Percentiles rank a stretch among this genome's conserved stretches.
Conservation (phyloP, 1,140 invertebrate species). For the Prorops nasuta region DNA sequence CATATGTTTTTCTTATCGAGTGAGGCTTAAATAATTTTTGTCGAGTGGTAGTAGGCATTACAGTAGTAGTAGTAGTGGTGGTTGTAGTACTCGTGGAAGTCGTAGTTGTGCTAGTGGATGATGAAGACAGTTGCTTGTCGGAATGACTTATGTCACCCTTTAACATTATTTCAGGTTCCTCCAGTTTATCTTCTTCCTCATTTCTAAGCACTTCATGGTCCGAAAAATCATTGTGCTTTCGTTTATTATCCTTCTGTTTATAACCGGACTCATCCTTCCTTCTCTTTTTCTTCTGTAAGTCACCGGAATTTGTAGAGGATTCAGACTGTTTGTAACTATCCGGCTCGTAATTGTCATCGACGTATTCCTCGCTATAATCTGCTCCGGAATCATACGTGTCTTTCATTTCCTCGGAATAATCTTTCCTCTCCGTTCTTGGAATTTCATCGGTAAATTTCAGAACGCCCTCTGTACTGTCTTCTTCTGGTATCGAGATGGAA, state of each 20-base stretch:
- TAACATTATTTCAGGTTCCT: not conserved
- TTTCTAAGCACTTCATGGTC: not conserved
- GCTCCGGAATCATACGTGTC: conserved; percentile 21
- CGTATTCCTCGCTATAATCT: conserved; percentile 47
- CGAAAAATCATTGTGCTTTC: too few species aligned
- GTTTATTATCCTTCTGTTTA: not conserved
- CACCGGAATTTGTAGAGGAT: not conserved
- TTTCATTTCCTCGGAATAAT: conserved; percentile 23
- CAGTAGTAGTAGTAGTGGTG: conserved; percentile 21
- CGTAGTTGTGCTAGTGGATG: conserved; percentile 9
- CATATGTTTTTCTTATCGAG: conserved; percentile 42
- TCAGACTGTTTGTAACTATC: conserved; percentile 42
- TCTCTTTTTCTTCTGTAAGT: conserved; percentile 7
- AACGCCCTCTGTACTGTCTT: conserved; percentile 47
- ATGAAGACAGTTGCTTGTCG: not conserved
- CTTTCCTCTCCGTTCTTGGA: conserved; percentile 30
- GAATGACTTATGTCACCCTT: not conserved
- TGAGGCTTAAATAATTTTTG: conserved; percentile 45
- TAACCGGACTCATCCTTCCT: conserved; percentile 2
- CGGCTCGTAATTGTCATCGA: conserved; percentile 61
- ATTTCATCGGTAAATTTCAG: conserved; percentile 56
- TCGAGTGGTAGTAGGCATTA: conserved; percentile 23
- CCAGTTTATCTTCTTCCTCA: not conserved
- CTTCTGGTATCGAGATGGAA: conserved; percentile 15
- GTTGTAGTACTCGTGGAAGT: conserved; percentile 16